phyloP scores from a whole-genome alignment of 2,797 vertebrate genomes.

The Microhierax caerulescens region DNA sequence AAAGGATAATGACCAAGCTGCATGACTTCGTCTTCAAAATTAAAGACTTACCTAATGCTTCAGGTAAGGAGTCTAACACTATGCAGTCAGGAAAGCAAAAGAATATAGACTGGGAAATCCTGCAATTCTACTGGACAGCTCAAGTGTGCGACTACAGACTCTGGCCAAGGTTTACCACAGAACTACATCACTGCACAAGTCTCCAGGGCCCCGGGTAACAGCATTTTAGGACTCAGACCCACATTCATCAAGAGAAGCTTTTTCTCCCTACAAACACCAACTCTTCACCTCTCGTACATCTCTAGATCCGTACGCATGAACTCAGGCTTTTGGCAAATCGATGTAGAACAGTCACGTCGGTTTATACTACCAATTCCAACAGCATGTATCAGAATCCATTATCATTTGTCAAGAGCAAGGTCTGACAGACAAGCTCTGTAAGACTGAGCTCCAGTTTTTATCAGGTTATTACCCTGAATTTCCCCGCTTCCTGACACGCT shows the following conservation, averaged over 20 bases:
- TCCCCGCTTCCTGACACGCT: neutral
- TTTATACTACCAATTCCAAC: neutral
- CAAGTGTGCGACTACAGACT: neutral
- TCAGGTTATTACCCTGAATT: neutral
- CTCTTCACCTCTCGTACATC: neutral
- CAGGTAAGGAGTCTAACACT: neutral
- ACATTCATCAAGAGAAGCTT: neutral
- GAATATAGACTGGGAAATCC: neutral
- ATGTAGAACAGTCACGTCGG: neutral
- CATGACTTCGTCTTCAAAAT: neutral
- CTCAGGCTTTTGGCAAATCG: neutral
- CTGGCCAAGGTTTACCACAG: neutral
- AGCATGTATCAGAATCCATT: neutral
- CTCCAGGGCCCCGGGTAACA: neutral
- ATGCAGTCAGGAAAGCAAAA: accelerated
- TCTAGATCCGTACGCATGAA: neutral
- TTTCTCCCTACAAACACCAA: neutral
- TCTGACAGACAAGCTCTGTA: neutral
- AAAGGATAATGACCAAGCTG: neutral
- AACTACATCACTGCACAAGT: neutral
- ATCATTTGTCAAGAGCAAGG: neutral
- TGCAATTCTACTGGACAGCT: neutral
- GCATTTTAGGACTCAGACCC: neutral
- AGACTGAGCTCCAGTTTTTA: neutral
- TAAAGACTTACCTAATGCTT: neutral